Base-by-base conservation (phyloP, 1,140 invertebrate genomes). In the Tetranychus cinnabarinus region DNA sequence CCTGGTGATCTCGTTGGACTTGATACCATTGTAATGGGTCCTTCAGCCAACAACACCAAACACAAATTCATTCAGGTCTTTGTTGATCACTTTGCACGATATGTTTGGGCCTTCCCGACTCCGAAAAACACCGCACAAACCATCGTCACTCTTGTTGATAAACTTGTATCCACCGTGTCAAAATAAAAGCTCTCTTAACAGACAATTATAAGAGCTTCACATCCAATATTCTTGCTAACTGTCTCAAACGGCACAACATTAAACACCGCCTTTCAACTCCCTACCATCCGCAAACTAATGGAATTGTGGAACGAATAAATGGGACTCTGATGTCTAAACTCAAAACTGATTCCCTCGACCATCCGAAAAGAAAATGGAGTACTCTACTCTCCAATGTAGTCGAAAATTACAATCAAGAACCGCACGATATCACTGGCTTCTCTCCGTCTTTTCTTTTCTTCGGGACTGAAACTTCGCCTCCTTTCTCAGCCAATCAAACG, bases 131-230 rank as follows among this genome's bases (percentile, higher is more conserved):
- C 37, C 10, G n/a, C 61, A 58, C 3, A 3, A 12, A 15, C 48
- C 13, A 56, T 65, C 1, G 47, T 52, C 2, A 59, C 13, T 35
- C 37, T 65, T 23, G 13, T 60, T 0, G 33, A 35, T n/a, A 37
- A 37, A 23, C 31, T 31, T 15, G 65, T 65, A 1, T 39, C 55
- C 46, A 48, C 64, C 0, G 45, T 8, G 59, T 65, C 2, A 12
- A 45, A 6, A 60, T 63, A 0, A 54, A 54, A 56, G 6, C 36
- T 5, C 6, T 66, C 5, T 52, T 65, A 59, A 61, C 62, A 0
- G 70, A 70, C 46, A 68, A 70, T 60, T 66, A 68, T 36, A 65
- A 68, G 2, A 52, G 15, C 15, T 52, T 52, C 15, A 23, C 5
- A 1, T 13, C 5, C 1, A 39, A 57, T 13, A 1, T 6, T 0